A percentile compares a stretch with the other conserved stretches of the same genome.
These are phyloP conservation scores for Ceratosolen solmsi DNA, from an alignment of 1,140 invertebrate species.

Conservation along the genomic window DNA sequence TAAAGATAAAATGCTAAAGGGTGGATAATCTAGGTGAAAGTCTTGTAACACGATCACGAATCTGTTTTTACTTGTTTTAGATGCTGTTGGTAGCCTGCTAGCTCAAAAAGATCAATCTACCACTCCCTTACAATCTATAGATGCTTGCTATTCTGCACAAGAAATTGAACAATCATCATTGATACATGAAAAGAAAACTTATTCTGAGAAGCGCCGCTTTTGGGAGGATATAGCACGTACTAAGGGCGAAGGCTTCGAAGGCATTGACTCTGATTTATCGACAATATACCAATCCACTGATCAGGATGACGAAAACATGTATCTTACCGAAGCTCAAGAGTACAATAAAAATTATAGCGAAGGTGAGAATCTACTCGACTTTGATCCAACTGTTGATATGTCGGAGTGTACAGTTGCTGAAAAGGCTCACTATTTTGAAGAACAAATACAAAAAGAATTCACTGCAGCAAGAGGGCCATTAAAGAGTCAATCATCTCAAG, in stretches of 20 bases:
- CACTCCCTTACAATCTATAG: slow-evolving; percentile 71
- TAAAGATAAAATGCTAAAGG: neutral
- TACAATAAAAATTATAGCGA: slow-evolving; percentile 51
- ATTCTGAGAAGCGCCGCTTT: slow-evolving; percentile 70
- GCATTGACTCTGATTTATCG: slow-evolving; percentile 70
- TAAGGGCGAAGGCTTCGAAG: slow-evolving; percentile 69
- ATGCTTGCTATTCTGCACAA: slow-evolving; percentile 67
- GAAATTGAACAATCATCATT: slow-evolving; percentile 54
- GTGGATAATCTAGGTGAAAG: neutral
- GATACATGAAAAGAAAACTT: slow-evolving; percentile 68
- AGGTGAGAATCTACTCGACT: slow-evolving; percentile 61
- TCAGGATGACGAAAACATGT: slow-evolving; percentile 70
- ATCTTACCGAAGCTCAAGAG: slow-evolving; percentile 53
- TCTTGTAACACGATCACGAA: slow-evolving; percentile 1
- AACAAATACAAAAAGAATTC: slow-evolving; percentile 70
- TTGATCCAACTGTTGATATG: slow-evolving; percentile 57
- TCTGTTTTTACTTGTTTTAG: slow-evolving; percentile 70
- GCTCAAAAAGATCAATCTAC: slow-evolving; percentile 67
- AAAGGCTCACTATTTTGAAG: slow-evolving; percentile 72
- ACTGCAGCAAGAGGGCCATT: slow-evolving; percentile 50
- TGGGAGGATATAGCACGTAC: slow-evolving; percentile 71
- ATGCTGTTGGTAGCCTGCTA: slow-evolving; percentile 70
- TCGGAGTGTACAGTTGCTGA: slow-evolving; percentile 72
- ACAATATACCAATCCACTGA: slow-evolving; percentile 66
- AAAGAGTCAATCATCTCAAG: slow-evolving; percentile 52